Base-by-base conservation (phyloP, 2,888 invertebrate species). In the Adelphocoris suturalis region DNA sequence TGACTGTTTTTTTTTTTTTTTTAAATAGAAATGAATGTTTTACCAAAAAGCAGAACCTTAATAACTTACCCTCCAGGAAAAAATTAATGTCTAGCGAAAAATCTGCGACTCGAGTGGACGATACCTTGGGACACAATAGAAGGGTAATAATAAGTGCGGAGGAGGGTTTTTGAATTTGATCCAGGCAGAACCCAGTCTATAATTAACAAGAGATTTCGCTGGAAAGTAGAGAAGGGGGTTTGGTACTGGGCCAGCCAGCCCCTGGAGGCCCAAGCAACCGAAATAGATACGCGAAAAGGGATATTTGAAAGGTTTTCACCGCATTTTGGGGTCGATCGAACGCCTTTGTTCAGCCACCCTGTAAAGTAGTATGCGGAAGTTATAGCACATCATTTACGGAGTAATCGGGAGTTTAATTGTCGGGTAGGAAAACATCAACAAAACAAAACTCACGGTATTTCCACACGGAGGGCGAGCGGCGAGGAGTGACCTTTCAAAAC, bases 141-240 rank as follows among this genome's bases (percentile, higher is more conserved):
- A 52, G 52, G 48, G 78, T 68, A 88, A 88, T 88, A 76, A 76
- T 88, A 76, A 76, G 78, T 88, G 88, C 80, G 88, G 88, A 88
- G 88, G 88, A 78, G 85, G 85, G 88, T 78, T 88, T 90, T 90
- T 90, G 90, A 90, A 90, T 90, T 90, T 86, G 90, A 90, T 90
- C 90, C 90, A 90, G 90, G 78, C 47, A 75, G 68, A 68, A 37
- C 61, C 75, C 46, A 23, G 57, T 68, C 89, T 89, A 89, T 89
- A 89, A 90, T 90, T 90, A 90, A 86, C 78, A 90, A 68, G 68
- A 68, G 57, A 61, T 76, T 88, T 48, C 86, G 55, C 86, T 86
- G 86, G 86, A 86, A 86, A 86, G 86, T 85, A 88, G 78, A 52
- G 68, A 86, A 86, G 86, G 75, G 86, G 55, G 47, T 78, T 88